Base-by-base conservation (phyloP, 2,888 invertebrate genomes). In the Sepioteuthis lessoniana region DNA sequence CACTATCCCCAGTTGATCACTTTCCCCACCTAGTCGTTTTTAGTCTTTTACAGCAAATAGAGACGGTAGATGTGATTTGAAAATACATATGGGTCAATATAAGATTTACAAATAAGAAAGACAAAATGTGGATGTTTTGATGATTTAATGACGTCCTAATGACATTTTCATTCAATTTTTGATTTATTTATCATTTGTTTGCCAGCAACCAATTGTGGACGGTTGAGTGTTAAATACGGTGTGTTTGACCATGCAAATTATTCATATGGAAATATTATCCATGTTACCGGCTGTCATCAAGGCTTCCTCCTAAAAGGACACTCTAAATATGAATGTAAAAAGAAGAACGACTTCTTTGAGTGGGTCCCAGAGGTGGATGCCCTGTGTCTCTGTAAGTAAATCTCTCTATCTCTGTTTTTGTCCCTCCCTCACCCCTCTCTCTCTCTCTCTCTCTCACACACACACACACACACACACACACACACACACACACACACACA, bases 331-430 rank as follows among this genome's bases (percentile, higher is more conserved):
- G 21, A 31, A 38, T 46, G 42, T 31, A 21, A 19, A n/a, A 16
- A 46, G 1, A n/a, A 16, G 13, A 13, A 76, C 1, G n/a, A 16
- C 7, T 35, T 10, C 7, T 76, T 76, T 25, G 76, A 16, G n/a
- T 76, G 76, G 76, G n/a, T n/a, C n/a, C 76, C 76, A 35, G n/a
- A 76, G 35, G 76, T 76, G n/a, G 76, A 76, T 76, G 76, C 76
- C n/a, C 16, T 35, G 10, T 76, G 76, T 76, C 4, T 35, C 16
- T 35, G 76, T 76, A 76, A 76, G 76, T 76, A 76, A 76, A 5
- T 13, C 76, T 76, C n/a, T n/a, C 31, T n/a, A 16, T n/a, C n/a
- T 76, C 76, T n/a, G n/a, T n/a, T n/a, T n/a, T n/a, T n/a, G n/a
- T n/a, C n/a, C n/a, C n/a, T n/a, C n/a, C n/a, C n/a, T n/a, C n/a